phyloP scores from a whole-genome alignment of 1,140 invertebrate genomes.

The Paralvinella palmiformis region DNA sequence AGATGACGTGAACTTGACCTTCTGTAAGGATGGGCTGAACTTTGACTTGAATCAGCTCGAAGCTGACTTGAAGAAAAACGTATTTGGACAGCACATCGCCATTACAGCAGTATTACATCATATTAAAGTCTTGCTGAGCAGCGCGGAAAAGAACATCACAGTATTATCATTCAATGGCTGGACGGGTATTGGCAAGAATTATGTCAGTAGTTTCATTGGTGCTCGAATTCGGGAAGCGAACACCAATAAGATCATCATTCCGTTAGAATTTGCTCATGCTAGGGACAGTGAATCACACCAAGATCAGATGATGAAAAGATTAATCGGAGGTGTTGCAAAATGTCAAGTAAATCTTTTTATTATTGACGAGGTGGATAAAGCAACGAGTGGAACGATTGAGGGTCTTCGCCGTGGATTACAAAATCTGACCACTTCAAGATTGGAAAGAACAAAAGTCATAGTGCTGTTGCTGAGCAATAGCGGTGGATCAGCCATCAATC shows the following conservation, averaged over 20 bases:
- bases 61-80: slow-evolving; percentile 28
- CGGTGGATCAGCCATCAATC: background rate
- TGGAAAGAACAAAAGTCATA: background rate
- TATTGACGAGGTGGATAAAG: slow-evolving; percentile 44
- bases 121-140: slow-evolving; percentile 24
- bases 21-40: too few relatives aligned
- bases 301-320: too few relatives aligned
- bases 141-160: slow-evolving; percentile 20
- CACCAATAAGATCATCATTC: slow-evolving; percentile 24
- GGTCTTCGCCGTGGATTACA: slow-evolving; percentile 26
- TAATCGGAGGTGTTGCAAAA: slow-evolving; percentile 30
- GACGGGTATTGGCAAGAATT: slow-evolving; percentile 44
- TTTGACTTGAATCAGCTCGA: too few relatives aligned
- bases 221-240: slow-evolving; percentile 25
- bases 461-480: slow-evolving; percentile 1
- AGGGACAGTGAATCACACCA: background rate
- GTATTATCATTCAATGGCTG: slow-evolving; percentile 42
- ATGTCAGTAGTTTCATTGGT: slow-evolving; percentile 31
- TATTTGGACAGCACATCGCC: slow-evolving; percentile 43
- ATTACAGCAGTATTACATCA: slow-evolving; percentile 22
- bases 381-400: slow-evolving; percentile 23
- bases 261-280: background rate
- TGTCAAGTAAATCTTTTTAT: slow-evolving; percentile 35
- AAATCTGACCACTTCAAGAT: slow-evolving; percentile 14
- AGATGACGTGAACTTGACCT: too few relatives aligned